Evolutionary conservation across 1,140 invertebrate genomes (phyloP).

Genomic region (Andricus grossulariae): DNA sequence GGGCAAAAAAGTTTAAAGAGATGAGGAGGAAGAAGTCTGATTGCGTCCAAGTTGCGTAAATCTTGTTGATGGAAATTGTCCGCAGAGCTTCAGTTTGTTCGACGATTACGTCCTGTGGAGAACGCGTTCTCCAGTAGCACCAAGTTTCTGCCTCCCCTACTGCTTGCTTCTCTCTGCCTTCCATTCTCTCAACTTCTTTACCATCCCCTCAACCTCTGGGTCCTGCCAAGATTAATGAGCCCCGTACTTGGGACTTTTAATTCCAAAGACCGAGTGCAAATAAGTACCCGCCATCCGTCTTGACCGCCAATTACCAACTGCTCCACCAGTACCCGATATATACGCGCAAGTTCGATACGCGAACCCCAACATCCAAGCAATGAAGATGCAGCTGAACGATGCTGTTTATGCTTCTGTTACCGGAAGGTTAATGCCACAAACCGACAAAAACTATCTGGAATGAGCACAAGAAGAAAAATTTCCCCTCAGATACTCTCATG

Average conservation of each 20-base stretch:
- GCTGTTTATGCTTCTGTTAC: neutral
- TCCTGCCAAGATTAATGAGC: conserved; percentile 65
- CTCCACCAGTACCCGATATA: conserved; percentile 36
- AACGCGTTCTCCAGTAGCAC: conserved; percentile 66
- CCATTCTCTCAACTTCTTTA: conserved; percentile 42
- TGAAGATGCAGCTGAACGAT: neutral
- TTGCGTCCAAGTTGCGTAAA: conserved; percentile 68
- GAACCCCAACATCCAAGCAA: neutral
- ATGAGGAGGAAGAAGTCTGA: conserved; percentile 56
- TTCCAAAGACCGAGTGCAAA: conserved; percentile 71
- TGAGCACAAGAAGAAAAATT: too few species aligned
- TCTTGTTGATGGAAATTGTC: conserved; percentile 71
- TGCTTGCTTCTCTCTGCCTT: conserved; percentile 52
- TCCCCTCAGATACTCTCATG: too few species aligned
- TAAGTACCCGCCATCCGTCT: conserved; percentile 72
- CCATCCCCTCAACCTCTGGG: conserved; percentile 56
- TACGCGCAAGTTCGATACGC: conserved; percentile 30
- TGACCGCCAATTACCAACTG: conserved; percentile 70
- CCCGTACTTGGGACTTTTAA: conserved; percentile 71
- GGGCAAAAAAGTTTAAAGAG: conserved; percentile 25
- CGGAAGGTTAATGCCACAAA: neutral
- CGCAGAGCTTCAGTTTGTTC: conserved; percentile 65
- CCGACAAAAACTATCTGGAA: neutral
- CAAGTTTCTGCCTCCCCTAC: conserved; percentile 51
- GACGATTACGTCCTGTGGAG: conserved; percentile 68